These are phyloP conservation scores for Chaenogobius annularis DNA, from an alignment of 2,113 vertebrate species.

Conservation along the genomic window DNA sequence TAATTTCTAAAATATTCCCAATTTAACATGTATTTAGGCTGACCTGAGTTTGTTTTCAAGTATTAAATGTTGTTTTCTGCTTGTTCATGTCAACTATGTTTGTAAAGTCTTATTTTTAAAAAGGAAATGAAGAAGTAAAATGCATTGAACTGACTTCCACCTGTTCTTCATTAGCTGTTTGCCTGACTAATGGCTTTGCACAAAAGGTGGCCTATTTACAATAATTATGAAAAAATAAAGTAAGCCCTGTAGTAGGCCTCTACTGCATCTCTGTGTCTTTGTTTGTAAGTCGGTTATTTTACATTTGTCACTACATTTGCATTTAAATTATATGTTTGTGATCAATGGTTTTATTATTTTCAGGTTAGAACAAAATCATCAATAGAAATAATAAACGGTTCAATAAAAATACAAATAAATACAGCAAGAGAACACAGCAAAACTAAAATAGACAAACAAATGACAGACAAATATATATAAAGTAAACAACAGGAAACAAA, in stretches of 20 bases:
- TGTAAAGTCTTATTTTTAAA: slow-evolving; percentile 65
- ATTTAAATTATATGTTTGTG: neutral
- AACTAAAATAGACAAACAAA: no score
- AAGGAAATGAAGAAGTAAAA: slow-evolving; percentile 47
- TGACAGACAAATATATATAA: no score
- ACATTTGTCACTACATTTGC: neutral
- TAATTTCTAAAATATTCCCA: slow-evolving; percentile 52
- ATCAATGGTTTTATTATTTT: neutral
- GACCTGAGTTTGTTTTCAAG: slow-evolving; percentile 47
- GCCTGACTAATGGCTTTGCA: neutral
- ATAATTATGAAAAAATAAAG: neutral
- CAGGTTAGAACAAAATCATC: no score
- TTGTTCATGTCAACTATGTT: slow-evolving; percentile 58
- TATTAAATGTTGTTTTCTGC: slow-evolving; percentile 55
- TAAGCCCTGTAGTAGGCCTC: neutral
- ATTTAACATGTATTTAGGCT: slow-evolving; percentile 55
- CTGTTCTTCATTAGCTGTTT: slow-evolving; percentile 10
- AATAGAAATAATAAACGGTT: no score
- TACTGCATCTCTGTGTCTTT: neutral
- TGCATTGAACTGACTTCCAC: slow-evolving; percentile 74
- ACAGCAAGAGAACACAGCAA: no score
- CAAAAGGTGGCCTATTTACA: slow-evolving; percentile 1
- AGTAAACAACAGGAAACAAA: no score
- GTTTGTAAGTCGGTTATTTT: neutral
- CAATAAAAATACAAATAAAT: no score